Conservation (phyloP, 30 jellyfish, hydroid and myxozoan species). For the Aurelia aurita region DNA sequence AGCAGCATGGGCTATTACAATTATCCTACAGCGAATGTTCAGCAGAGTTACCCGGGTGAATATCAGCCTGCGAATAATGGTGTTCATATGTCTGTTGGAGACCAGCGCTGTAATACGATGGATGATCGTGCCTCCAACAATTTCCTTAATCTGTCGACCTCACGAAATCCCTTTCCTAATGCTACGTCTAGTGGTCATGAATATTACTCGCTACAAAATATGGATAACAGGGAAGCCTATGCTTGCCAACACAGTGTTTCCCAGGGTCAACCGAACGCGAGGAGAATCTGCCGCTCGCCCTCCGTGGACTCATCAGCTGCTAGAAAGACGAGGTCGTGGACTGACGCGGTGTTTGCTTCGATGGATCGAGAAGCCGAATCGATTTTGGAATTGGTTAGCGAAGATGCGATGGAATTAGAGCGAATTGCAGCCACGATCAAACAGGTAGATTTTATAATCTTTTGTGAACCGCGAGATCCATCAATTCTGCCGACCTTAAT, state of each 20-base stretch:
- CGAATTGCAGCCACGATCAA: conserved; percentile 78
- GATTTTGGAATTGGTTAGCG: conserved; percentile 64
- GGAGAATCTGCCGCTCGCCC: conserved; percentile 58
- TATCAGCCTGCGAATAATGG: conserved; percentile 20
- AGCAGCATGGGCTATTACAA: conserved; percentile 43
- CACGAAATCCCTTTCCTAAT: conserved; percentile 75
- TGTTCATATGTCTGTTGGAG: conserved; percentile 58
- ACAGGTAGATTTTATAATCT: conserved; percentile 62
- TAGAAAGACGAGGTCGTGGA: conserved; percentile 56
- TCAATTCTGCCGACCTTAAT: conserved; percentile 52
- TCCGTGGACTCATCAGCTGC: conserved; percentile 48
- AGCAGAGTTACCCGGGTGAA: conserved; percentile 44
- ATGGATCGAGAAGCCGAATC: conserved; percentile 76
- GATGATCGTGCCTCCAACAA: conserved; percentile 63
- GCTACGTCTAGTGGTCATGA: conserved; percentile 64
- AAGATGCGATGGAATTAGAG: conserved; percentile 79
- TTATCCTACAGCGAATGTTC: conserved; percentile 16
- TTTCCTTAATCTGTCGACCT: conserved; percentile 70
- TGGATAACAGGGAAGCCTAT: conserved; percentile 67
- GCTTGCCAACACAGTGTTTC: conserved; percentile 70
- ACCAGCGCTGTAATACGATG: conserved; percentile 57
- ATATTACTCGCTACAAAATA: conserved; percentile 63
- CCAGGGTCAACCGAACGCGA: conserved; percentile 62
- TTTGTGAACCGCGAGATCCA: conserved; percentile 69
- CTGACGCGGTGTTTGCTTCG: conserved; percentile 73